Evolutionary conservation across 1,140 invertebrate species (phyloP), one percentile per base, ranked within the genome.

Genomic region (Zaprionus capensis): DNA sequence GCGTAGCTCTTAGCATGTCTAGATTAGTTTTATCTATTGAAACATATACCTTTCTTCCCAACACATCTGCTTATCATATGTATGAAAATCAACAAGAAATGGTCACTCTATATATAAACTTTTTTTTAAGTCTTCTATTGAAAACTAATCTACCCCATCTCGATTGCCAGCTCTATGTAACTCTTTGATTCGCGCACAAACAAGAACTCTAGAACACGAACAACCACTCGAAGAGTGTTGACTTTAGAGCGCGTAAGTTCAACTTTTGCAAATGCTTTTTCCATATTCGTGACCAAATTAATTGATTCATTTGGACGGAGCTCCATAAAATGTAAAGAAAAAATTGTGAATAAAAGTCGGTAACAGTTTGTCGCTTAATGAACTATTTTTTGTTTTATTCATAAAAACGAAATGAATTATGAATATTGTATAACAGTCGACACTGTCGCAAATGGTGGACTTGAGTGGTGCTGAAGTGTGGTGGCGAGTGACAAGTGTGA

Each of bases 161-260:
- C 74, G 63, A 11, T 17, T 31, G 20, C 12, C 57, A 69, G 69
- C 38, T 73, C 36, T 56, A 58, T 38, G 61, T 49, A 71, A 71
- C 66, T 84, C 49, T 55, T 34, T 68, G 24, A 71, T 53, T 58
- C 44, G 56, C 31, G 41, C 34, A 55, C 11, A 55, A 75, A 44
- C 61, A 73, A 82, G 79, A 73, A 69, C 82, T 81, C 80, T 77
- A 87, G 72, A 82, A 71, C 83, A 87, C 72, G 76, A 82, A 82
- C 80, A 80, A 68, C 56, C 73, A 80, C 83, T 87, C 68, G 78
- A 69, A 58, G 41, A 49, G 31, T 70, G 66, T 53, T 63, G 72
- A 56, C 57, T 65, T 59, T 64, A 61, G 76, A 69, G 71, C 41
- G 71, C 75, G 62, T 68, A 69, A 76, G 79, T 76, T 82, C 68